Evolutionary conservation across 2,797 vertebrate species (phyloP), one percentile per base, ranked within the genome.

Genomic region (Glossophaga mutica): DNA sequence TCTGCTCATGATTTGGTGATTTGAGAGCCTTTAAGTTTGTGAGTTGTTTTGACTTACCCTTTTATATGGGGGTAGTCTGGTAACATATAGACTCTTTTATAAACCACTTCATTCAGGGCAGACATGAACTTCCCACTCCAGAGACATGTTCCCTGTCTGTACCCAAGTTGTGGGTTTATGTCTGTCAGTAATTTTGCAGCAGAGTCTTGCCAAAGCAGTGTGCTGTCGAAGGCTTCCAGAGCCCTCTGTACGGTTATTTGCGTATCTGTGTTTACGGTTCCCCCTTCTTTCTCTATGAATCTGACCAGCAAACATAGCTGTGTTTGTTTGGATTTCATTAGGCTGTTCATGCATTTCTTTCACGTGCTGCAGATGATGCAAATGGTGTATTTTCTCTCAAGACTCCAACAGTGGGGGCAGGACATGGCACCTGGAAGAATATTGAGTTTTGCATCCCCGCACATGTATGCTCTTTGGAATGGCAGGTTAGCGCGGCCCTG

Each of bases 281-380:
- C 67, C 52, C 74, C 57, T 77, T 84, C 89, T 92, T 89, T 91
- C 94, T 71, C 96, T 59, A 94, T 83, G 85, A 97, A 48, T 87
- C 57, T 71, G 18, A 81, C 50, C 46, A 83, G 94, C 57, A 16
- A 87, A 96, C 32, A 29, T 16, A 71, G 37, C 83, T 92, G 44
- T 57, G 81, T 79, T 96, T 90, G 48, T 96, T 97, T 96, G 84
- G 90, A 62, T 78, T 96, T 96, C 95, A 95, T 92, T 32, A 71
- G 62, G 9, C 15, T 8, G 59, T 24, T 19, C 0, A 2, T 55
- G 39, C 46, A 65, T 67, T 77, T 95, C 96, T 97, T 97, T 95
- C 2, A 2, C 94, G 81, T 94, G 96, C 70, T 48, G 39, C 79
- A 0, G 8, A 92, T 94, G 96, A 96, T 0, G 0, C 91, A 68